These are phyloP conservation scores for Eueides isabella DNA, from an alignment of 1,140 invertebrate species.

Conservation along the genomic window DNA sequence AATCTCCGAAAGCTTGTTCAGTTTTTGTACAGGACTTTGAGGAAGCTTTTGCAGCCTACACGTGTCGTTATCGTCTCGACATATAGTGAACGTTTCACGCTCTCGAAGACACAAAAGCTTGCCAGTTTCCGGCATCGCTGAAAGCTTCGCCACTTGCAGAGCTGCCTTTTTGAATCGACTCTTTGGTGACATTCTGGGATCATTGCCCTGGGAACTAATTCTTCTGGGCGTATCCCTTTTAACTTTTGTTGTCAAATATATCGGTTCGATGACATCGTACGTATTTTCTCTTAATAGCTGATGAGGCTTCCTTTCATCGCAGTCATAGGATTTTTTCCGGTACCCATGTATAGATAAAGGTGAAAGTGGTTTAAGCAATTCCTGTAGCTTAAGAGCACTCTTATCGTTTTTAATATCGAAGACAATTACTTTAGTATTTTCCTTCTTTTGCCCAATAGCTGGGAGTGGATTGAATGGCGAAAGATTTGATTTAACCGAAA, in stretches of 20 bases:
- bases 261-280: conserved; percentile 73
- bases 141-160: conserved; percentile 65
- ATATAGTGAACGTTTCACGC: conserved; percentile 55
- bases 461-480: conserved; percentile 78
- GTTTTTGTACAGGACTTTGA: conserved; percentile 59
- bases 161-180: conserved; percentile 75
- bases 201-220: conserved; percentile 30
- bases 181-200: conserved; percentile 60
- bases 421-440: conserved; percentile 71
- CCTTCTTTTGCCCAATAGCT: conserved; percentile 70
- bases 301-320: conserved; percentile 56
- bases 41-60: conserved; percentile 62
- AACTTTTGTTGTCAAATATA: conserved; percentile 58
- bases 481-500: conserved; percentile 63
- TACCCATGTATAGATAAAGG: conserved; percentile 63
- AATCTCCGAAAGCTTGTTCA: conserved; percentile 70
- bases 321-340: conserved; percentile 49
- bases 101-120: conserved; percentile 71
- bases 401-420: conserved; percentile 63
- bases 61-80: conserved; percentile 48
- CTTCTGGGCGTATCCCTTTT: conserved; percentile 44
- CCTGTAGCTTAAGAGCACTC: conserved; percentile 57
- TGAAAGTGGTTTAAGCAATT: conserved; percentile 66
- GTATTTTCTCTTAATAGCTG: conserved; percentile 71
- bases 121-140: conserved; percentile 65